Base-by-base conservation (phyloP, 1,140 invertebrate species). In the Eumaeus atala region DNA sequence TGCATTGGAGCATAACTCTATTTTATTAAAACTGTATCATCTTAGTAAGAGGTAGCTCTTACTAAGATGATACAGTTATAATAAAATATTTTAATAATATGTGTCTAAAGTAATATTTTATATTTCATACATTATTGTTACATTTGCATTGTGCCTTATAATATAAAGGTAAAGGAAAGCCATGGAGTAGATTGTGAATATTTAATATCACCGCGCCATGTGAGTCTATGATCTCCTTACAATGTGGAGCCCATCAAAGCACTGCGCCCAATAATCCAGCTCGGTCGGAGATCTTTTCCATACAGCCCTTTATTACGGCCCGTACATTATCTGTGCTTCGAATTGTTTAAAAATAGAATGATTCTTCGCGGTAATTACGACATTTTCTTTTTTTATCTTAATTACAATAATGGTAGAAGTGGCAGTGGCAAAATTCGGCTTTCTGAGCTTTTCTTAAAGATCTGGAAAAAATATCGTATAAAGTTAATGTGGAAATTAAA, bases 181-280 rank as follows among this genome's bases (percentile, higher is more conserved):
- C 67, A 70, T 70, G 67, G 59, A 61, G 51, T 62, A 52, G 62
- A 47, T 64, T 51, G 58, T 76, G 70, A 76, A 78, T 78, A 78
- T 78, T 78, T 76, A 72, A 76, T 73, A 70, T 59, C 62, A 68
- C 55, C 51, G 65, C 64, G 67, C 21, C n/a, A 28, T 70, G 68
- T 71, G 64, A 64, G 66, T 72, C 67, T 71, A 67, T 59, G 64
- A 74, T 70, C 66, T 72, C 71, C 38, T 65, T 59, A 67, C 62
- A 71, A 71, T 73, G 63, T 65, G 54, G 63, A 66, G 59, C 61
- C 64, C 64, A 72, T 72, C 64, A 67, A 64, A 67, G 61, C 56
- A 55, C 16, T 33, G 48, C 63, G 71, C 64, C 62, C 67, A 67
- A 70, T 73, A 75, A 77, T 77, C 68, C 67, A 53, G 56, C 40